A percentile compares a stretch with the other conserved stretches of the same genome.
Conservation (phyloP, 2,797 vertebrate species). For the Crocodylus rhombifer region DNA sequence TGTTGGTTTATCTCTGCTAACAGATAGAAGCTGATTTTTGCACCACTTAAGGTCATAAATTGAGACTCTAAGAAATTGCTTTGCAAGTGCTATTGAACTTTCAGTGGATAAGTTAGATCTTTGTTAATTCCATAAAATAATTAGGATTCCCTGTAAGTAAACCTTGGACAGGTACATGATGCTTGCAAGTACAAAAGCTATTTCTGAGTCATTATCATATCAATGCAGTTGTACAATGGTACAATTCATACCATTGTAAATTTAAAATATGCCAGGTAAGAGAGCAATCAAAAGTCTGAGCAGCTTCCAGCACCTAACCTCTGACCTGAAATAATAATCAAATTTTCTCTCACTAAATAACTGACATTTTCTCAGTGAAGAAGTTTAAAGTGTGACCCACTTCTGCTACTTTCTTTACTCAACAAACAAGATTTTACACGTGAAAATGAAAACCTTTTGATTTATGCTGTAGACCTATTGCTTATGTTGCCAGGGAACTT, state of each 20-base stretch:
- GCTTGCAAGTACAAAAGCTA: constrained; percentile 34
- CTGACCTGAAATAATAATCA: constrained; percentile 16
- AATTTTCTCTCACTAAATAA: constrained; percentile 36
- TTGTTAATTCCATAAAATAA: constrained; percentile 53
- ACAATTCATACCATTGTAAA: constrained; percentile 16
- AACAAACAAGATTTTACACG: constrained; percentile 25
- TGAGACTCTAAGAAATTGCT: constrained; percentile 57
- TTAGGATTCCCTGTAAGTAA: constrained; percentile 47
- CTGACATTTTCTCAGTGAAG: constrained; percentile 44
- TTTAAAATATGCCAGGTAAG: constrained; percentile 31
- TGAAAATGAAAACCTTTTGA: constrained; percentile 20
- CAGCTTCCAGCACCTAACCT: constrained; percentile 27
- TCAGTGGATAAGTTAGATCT: constrained; percentile 41
- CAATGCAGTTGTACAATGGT: neutral
- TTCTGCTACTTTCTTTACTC: constrained; percentile 54
- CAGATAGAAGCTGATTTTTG: constrained; percentile 70
- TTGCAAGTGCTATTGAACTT: constrained; percentile 66
- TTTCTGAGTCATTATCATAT: constrained; percentile 53
- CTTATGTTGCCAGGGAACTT: constrained; percentile 49
- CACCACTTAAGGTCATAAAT: constrained; percentile 69
- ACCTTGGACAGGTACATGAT: neutral
- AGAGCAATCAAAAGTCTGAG: neutral
- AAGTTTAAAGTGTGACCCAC: constrained; percentile 24
- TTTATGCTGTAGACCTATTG: constrained; percentile 34
- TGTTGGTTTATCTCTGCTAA: constrained; percentile 54